phyloP scores from a whole-genome alignment of 2,888 invertebrate genomes.

The Drosophila aldrichi region DNA sequence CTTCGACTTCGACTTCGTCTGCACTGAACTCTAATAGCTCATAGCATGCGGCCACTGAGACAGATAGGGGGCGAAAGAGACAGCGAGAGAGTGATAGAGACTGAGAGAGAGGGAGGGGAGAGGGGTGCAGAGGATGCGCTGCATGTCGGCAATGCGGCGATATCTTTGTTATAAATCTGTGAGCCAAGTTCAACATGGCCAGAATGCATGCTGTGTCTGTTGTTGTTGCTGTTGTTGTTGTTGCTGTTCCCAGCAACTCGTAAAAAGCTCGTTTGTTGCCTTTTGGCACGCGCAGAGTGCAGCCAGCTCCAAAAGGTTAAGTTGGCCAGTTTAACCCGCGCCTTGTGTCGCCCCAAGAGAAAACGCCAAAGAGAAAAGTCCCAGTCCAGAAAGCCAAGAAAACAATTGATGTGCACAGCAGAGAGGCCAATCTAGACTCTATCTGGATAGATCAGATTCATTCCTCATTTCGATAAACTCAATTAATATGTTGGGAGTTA shows the following conservation, averaged over 20 bases:
- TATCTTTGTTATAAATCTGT: constrained; percentile 85
- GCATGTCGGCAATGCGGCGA: constrained; percentile 76
- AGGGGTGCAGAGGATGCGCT: constrained; percentile 51
- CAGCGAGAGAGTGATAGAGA: constrained; percentile 5
- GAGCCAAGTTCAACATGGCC: constrained; percentile 74
- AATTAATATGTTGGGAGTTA: background rate
- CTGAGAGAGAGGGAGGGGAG: constrained; percentile 4
- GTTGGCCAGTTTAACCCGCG: constrained; percentile 70
- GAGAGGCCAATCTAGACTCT: background rate
- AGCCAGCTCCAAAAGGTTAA: constrained; percentile 63
- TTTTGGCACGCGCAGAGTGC: constrained; percentile 79
- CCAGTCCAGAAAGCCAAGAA: constrained; percentile 44
- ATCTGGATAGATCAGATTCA: background rate
- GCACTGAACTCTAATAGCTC: constrained; percentile 80
- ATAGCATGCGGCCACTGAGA: constrained; percentile 61
- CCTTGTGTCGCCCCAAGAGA: constrained; percentile 18
- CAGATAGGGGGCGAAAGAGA: constrained; percentile 5
- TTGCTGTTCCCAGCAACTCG: constrained; percentile 64
- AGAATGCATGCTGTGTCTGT: constrained; percentile 74
- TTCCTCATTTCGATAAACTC: background rate
- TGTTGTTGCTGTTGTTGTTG: constrained; percentile 52
- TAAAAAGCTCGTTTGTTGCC: constrained; percentile 80
- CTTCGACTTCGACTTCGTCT: constrained; percentile 48
- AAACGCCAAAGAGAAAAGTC: constrained; percentile 10
- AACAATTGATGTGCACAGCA: constrained; percentile 63